Evolutionary conservation across 2,797 vertebrate genomes (phyloP).

Genomic region (Petrocephalus sullivani): DNA sequence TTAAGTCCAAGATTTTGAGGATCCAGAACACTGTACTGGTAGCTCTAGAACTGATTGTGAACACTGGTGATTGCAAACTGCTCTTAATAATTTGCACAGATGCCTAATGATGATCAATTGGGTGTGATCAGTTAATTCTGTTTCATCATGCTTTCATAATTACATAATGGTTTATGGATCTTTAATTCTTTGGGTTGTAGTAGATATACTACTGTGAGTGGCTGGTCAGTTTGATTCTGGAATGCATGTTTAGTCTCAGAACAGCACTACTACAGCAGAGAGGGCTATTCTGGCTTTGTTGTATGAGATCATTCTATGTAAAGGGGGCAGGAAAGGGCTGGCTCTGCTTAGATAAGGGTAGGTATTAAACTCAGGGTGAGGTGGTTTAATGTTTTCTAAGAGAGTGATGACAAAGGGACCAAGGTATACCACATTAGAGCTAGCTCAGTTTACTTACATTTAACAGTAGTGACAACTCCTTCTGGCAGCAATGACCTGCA

Average conservation of each 20-base stretch:
- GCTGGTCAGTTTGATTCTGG: background rate
- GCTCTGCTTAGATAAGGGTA: conserved; percentile 6
- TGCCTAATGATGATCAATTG: background rate
- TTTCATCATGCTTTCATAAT: background rate
- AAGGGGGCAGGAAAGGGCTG: conserved; percentile 9
- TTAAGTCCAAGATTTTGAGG: background rate
- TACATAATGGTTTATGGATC: background rate
- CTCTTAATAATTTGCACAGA: background rate
- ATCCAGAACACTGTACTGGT: background rate
- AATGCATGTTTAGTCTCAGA: background rate
- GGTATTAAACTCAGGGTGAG: background rate
- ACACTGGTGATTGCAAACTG: background rate
- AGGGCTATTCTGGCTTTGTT: background rate
- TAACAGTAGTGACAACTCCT: background rate
- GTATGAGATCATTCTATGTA: background rate
- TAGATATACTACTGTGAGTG: background rate
- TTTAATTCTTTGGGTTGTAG: background rate
- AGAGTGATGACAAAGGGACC: background rate
- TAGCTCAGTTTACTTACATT: background rate
- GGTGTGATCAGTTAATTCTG: background rate
- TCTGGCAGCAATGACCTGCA: background rate
- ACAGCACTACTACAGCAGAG: background rate
- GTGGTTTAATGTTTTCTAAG: conserved; percentile 15
- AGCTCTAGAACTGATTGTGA: background rate
- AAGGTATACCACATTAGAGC: background rate